Evolutionary conservation across 2,888 invertebrate genomes (phyloP).

Genomic region (Drosophila merina): DNA sequence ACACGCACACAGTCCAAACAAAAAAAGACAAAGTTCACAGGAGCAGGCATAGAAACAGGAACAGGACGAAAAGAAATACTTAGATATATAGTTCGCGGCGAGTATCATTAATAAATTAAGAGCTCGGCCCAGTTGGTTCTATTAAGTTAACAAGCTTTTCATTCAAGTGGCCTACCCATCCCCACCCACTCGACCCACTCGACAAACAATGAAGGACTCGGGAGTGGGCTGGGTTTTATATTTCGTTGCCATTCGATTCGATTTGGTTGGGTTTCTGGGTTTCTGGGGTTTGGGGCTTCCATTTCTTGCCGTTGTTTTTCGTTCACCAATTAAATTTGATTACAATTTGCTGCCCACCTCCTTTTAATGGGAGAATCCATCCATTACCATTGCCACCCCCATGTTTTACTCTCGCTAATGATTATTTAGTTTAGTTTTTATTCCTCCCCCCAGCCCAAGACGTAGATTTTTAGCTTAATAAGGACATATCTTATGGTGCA

Average conservation of each 20-base stretch:
- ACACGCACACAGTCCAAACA: constrained; percentile 16
- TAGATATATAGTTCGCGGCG: constrained; percentile 7
- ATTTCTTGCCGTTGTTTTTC: constrained; percentile 16
- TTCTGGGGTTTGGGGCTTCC: constrained; percentile 6
- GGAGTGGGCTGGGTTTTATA: constrained; percentile 3
- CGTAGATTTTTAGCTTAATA: constrained; percentile 17
- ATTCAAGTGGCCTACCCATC: constrained; percentile 57
- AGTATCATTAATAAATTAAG: constrained; percentile 70
- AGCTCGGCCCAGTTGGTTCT: constrained; percentile 54
- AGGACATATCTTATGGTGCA: neutral
- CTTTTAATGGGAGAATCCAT: constrained; percentile 5
- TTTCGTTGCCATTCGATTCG: constrained; percentile 19
- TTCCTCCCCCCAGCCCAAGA: neutral
- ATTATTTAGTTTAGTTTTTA: constrained; percentile 54
- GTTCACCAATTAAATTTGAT: constrained; percentile 74
- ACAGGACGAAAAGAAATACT: constrained; percentile 6
- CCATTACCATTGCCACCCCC: constrained; percentile 53
- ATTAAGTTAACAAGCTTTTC: constrained; percentile 78
- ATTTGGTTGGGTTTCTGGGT: constrained; percentile 2
- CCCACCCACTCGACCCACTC: too few species aligned
- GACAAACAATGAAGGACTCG: constrained; percentile 23
- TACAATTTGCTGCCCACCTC: constrained; percentile 61
- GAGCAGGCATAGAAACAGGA: constrained; percentile 41
- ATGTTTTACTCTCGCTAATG: constrained; percentile 48
- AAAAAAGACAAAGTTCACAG: constrained; percentile 3